A percentile compares a stretch with the other conserved stretches of the same genome.
Conservation (phyloP, 2,113 vertebrate species). For the Trematocara nigrifrons region DNA sequence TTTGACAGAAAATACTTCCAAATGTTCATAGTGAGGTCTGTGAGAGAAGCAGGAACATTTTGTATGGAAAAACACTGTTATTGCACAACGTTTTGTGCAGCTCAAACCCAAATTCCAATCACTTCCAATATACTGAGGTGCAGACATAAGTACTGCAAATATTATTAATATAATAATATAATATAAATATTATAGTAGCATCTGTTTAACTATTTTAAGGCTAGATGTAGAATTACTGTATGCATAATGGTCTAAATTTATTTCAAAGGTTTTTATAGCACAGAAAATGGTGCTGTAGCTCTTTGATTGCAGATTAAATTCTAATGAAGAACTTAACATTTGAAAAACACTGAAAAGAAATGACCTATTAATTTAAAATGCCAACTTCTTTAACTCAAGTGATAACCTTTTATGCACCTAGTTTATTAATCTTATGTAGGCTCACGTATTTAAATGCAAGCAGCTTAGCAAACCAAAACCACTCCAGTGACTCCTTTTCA, state of each 20-base stretch:
- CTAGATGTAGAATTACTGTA: neutral
- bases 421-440: neutral
- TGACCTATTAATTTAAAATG: neutral
- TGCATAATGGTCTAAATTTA: neutral
- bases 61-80: neutral
- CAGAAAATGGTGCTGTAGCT: neutral
- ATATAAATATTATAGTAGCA: no score
- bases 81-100: neutral
- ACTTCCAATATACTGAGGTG: neutral
- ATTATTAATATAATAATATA: neutral
- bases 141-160: neutral
- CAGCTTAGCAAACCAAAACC: neutral
- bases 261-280: neutral
- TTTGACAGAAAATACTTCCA: neutral
- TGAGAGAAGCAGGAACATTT: neutral
- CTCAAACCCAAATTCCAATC: neutral
- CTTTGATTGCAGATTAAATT: neutral
- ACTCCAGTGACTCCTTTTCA: neutral
- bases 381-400: neutral
- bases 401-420: neutral
- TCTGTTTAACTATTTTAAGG: neutral
- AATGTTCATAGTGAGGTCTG: neutral
- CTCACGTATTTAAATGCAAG: neutral
- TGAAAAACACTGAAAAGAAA: neutral
- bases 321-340: neutral